phyloP scores from a whole-genome alignment of 2,888 invertebrate genomes.

The Andrena dorsata region DNA sequence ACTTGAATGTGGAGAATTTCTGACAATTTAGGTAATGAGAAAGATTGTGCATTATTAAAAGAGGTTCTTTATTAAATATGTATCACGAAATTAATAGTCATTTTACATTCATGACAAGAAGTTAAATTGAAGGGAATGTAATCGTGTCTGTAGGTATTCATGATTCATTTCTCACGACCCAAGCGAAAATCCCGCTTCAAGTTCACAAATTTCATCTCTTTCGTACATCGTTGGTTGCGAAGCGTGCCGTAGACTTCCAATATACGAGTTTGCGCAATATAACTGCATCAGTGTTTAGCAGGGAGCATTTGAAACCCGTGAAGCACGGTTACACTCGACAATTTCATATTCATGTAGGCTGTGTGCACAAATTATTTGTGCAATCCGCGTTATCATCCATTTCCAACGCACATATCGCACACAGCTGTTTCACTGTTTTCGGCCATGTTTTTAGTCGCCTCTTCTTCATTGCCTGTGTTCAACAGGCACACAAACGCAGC shows the following conservation, averaged over 20 bases:
- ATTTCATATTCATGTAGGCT: conserved; percentile 35
- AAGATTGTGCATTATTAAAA: too few species aligned
- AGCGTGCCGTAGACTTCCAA: conserved; percentile 18
- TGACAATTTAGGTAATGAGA: too few species aligned
- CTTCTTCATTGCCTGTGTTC: too few species aligned
- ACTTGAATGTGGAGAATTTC: too few species aligned
- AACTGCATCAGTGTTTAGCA: conserved; percentile 23
- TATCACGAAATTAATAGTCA: too few species aligned
- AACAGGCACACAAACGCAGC: too few species aligned
- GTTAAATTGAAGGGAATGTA: neutral
- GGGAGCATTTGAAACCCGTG: conserved; percentile 25
- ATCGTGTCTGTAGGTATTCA: neutral
- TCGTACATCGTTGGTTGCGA: neutral
- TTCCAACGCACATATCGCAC: neutral
- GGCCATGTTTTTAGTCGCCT: neutral
- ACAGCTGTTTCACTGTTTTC: neutral
- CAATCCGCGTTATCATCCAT: conserved; percentile 4
- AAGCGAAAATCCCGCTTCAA: conserved; percentile 7
- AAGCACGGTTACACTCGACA: conserved; percentile 26
- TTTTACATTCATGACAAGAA: neutral
- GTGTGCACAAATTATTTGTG: conserved; percentile 6
- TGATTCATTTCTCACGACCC: neutral
- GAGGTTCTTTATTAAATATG: too few species aligned
- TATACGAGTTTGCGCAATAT: conserved; percentile 11
- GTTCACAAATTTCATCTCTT: conserved; percentile 1